These are phyloP conservation scores for Odontophorus gujanensis DNA, from an alignment of 2,113 vertebrate genomes.

Conservation along the genomic window DNA sequence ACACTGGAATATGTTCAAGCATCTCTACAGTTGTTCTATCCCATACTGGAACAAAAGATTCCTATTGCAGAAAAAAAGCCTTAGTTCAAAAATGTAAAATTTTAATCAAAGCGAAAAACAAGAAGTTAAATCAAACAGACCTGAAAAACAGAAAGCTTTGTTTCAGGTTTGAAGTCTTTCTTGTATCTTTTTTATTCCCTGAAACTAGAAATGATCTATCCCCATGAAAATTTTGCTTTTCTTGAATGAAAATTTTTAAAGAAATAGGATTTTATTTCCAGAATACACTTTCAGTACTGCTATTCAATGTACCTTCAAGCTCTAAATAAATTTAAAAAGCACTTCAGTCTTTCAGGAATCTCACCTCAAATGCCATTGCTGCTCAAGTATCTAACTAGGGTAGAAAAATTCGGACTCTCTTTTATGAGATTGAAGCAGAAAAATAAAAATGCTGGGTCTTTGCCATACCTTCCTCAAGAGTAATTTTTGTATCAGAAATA, in stretches of 20 bases:
- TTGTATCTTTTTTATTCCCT: background rate
- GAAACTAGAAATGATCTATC: background rate
- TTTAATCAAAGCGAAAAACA: slow-evolving; percentile 15
- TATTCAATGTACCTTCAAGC: background rate
- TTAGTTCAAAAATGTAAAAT: background rate
- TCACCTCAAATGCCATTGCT: background rate
- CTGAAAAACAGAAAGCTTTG: background rate
- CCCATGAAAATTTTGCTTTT: background rate
- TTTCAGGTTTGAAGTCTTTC: background rate
- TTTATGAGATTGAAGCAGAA: background rate
- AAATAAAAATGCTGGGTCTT: background rate
- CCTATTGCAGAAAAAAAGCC: background rate
- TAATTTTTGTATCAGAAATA: background rate
- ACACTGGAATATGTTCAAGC: background rate
- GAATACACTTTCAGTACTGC: background rate
- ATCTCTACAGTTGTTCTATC: rapidly evolving
- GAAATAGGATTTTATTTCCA: background rate
- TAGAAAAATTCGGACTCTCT: background rate
- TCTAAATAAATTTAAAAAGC: background rate
- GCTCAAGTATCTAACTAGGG: background rate
- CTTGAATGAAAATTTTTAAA: background rate
- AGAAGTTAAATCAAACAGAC: background rate
- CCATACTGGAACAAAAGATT: background rate
- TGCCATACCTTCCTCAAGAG: background rate
- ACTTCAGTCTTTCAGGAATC: background rate